phyloP scores from a whole-genome alignment of 2,888 invertebrate genomes.

The Gymnocheta viridis region DNA sequence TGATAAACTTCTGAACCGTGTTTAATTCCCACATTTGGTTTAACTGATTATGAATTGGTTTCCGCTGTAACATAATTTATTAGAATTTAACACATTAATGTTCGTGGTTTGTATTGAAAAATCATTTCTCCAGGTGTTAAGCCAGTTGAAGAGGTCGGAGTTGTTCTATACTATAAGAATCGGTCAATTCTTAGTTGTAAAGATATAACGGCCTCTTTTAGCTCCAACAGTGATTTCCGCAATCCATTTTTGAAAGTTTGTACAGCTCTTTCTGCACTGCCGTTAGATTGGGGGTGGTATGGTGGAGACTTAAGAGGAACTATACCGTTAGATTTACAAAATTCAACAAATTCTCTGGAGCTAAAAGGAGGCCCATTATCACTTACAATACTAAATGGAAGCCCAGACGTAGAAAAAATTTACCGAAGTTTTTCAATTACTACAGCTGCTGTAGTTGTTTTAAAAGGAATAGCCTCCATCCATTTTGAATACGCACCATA shows the following conservation, averaged over 20 bases:
- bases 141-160: constrained; percentile 19
- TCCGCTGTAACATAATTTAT: too few relatives aligned
- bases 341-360: constrained; percentile 35
- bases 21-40: too few relatives aligned
- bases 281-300: constrained; percentile 3
- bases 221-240: neutral
- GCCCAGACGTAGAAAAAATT: constrained; percentile 44
- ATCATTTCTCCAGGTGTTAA: constrained; percentile 10
- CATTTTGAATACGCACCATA: constrained; percentile 30
- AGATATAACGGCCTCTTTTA: neutral
- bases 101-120: too few relatives aligned
- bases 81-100: neutral
- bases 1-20: too few relatives aligned
- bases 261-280: constrained; percentile 24
- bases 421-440: constrained; percentile 27
- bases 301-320: neutral
- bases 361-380: constrained; percentile 44
- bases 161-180: constrained; percentile 30
- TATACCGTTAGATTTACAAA: constrained; percentile 36
- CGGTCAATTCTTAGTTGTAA: too few relatives aligned
- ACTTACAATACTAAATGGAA: constrained; percentile 26
- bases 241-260: constrained; percentile 17
- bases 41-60: too few relatives aligned
- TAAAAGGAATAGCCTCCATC: constrained; percentile 37
- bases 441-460: constrained; percentile 19